phyloP scores from a whole-genome alignment of 2,888 invertebrate genomes.

The Ochlodes sylvanus region DNA sequence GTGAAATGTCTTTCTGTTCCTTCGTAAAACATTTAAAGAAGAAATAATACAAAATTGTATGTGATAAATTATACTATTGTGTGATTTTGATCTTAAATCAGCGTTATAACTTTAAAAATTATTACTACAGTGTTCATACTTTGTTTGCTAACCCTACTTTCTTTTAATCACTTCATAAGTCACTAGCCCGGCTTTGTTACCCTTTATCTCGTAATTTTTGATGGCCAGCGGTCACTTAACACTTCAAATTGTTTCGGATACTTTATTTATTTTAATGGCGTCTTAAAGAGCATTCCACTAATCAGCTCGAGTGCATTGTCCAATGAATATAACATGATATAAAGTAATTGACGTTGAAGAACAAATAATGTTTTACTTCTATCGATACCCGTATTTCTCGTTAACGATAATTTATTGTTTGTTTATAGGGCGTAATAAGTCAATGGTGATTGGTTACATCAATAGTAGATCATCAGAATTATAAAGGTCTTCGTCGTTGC shows the following conservation, averaged over 20 bases:
- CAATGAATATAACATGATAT: conserved; percentile 80
- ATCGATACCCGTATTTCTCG: conserved; percentile 31
- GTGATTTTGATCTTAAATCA: no score
- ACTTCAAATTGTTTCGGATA: conserved; percentile 79
- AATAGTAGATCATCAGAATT: not conserved
- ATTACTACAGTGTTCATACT: not conserved
- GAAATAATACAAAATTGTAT: no score
- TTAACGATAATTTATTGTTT: conserved; percentile 34
- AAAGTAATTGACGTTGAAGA: conserved; percentile 66
- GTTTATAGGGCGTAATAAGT: conserved; percentile 14
- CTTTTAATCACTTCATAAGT: conserved; percentile 82
- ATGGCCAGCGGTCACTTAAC: conserved; percentile 82
- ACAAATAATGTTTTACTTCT: conserved; percentile 34
- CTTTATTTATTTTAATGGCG: conserved; percentile 82
- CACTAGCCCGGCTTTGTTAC: conserved; percentile 74
- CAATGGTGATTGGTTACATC: not conserved
- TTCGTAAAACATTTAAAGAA: no score
- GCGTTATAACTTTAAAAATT: no score
- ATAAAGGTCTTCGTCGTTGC: not conserved
- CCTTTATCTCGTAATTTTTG: conserved; percentile 82
- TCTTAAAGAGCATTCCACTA: conserved; percentile 80
- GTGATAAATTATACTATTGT: no score
- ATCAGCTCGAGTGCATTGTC: conserved; percentile 75
- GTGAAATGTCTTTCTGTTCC: no score
- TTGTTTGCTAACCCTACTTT: conserved; percentile 59